phyloP scores from a whole-genome alignment of 2,888 invertebrate species.

The Scaptomyza cyrtandrae region DNA sequence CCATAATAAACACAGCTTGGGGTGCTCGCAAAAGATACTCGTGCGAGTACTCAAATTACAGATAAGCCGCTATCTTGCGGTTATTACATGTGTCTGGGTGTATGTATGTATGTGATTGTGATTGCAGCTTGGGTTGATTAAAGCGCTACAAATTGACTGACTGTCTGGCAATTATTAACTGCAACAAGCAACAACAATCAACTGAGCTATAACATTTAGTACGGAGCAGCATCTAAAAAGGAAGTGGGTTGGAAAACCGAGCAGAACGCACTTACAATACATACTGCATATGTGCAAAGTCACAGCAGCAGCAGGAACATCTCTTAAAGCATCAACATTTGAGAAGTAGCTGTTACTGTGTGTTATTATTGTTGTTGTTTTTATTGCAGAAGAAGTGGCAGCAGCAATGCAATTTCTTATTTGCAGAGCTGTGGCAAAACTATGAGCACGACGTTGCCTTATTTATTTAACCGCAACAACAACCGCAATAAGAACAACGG shows the following conservation, averaged over 20 bases:
- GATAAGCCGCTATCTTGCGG: slow-evolving; percentile 52
- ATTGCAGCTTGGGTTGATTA: slow-evolving; percentile 48
- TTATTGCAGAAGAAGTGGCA: slow-evolving; percentile 14
- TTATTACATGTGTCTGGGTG: slow-evolving; percentile 25
- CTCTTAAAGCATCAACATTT: slow-evolving; percentile 12
- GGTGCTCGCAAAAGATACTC: slow-evolving; percentile 30
- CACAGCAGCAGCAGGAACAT: slow-evolving; percentile 25
- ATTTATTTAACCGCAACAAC: slow-evolving; percentile 77
- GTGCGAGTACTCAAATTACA: slow-evolving; percentile 53
- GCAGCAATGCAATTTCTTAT: slow-evolving; percentile 56
- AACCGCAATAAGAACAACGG: slow-evolving; percentile 77
- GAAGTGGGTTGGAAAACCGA: slow-evolving; percentile 67
- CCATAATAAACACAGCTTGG: slow-evolving; percentile 19
- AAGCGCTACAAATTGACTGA: slow-evolving; percentile 52
- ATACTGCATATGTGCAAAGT: slow-evolving; percentile 55
- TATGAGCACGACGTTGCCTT: slow-evolving; percentile 67
- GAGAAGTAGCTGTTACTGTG: slow-evolving; percentile 4
- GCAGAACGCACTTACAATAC: slow-evolving; percentile 63
- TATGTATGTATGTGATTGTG: slow-evolving; percentile 6
- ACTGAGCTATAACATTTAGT: slow-evolving; percentile 44
- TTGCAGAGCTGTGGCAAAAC: slow-evolving; percentile 57
- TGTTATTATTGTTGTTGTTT: slow-evolving; percentile 14
- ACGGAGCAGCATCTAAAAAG: slow-evolving; percentile 38
- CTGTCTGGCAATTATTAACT: slow-evolving; percentile 51
- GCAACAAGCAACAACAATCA: slow-evolving; percentile 15